Percentiles rank a stretch among this genome's conserved stretches.
Conservation (phyloP, 37 sponge, comb jelly and placozoan genomes). For the Corticium candelabrum region DNA sequence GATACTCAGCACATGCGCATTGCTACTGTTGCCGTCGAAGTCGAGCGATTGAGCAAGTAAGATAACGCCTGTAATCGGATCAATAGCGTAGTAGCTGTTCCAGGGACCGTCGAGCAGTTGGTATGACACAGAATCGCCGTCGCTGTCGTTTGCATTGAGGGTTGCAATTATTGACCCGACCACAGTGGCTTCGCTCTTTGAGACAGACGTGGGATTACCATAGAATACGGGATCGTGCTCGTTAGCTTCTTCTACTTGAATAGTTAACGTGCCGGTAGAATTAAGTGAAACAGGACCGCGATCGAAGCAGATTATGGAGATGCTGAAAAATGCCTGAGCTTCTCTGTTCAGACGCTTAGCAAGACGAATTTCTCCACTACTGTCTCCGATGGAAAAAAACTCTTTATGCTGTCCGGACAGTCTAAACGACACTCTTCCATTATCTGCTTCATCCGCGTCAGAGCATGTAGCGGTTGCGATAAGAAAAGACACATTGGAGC, state of each 20-base stretch:
- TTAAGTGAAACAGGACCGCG: background rate
- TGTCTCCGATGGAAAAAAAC: background rate
- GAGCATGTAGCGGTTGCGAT: background rate
- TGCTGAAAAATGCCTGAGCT: background rate
- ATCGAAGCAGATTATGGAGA: background rate
- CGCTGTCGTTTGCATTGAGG: background rate
- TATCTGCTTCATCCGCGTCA: background rate
- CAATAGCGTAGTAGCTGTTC: background rate
- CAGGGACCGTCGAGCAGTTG: background rate
- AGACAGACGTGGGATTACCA: background rate
- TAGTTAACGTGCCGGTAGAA: background rate
- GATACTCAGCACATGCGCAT: background rate
- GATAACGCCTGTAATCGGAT: background rate
- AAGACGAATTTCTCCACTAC: background rate
- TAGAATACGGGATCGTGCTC: background rate
- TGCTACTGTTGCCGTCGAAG: background rate
- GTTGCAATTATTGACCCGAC: background rate
- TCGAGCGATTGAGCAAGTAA: background rate
- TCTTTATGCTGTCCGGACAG: background rate
- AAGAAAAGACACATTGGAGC: background rate
- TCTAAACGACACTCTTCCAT: constrained; percentile 13
- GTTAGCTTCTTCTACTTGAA: background rate
- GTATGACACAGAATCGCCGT: background rate
- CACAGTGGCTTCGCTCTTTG: background rate
- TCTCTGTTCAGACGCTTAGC: background rate